Evolutionary conservation across 2,888 invertebrate genomes (phyloP).

Genomic region (Platycheirus albimanus): DNA sequence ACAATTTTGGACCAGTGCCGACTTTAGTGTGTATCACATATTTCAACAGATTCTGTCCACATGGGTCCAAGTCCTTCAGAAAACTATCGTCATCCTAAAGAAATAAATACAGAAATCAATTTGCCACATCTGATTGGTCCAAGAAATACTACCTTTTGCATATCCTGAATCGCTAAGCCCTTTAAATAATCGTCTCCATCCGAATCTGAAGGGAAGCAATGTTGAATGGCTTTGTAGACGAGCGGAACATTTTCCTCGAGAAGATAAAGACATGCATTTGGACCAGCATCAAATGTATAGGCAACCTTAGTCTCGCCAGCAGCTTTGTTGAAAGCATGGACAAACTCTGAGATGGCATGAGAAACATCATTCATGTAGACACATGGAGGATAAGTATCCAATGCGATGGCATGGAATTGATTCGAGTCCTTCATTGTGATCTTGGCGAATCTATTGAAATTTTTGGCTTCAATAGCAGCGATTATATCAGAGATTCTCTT

Average conservation of each 20-base stretch:
- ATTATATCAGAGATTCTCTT: slow-evolving; percentile 84
- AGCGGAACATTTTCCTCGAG: slow-evolving; percentile 89
- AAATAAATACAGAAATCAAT: slow-evolving; percentile 17
- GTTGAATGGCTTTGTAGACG: slow-evolving; percentile 87
- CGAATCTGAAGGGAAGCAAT: slow-evolving; percentile 87
- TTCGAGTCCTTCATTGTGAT: slow-evolving; percentile 99
- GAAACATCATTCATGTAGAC: slow-evolving; percentile 96
- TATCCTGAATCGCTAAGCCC: slow-evolving; percentile 83
- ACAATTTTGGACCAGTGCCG: slow-evolving; percentile 88
- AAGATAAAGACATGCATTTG: slow-evolving; percentile 96
- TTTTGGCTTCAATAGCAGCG: slow-evolving; percentile 85
- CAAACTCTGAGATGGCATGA: slow-evolving; percentile 89
- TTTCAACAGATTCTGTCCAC: slow-evolving; percentile 86
- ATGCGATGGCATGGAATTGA: slow-evolving; percentile 96
- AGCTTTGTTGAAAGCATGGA: slow-evolving; percentile 92
- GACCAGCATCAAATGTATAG: slow-evolving; percentile 99
- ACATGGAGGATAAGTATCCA: slow-evolving; percentile 97
- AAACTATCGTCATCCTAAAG: slow-evolving; percentile 51
- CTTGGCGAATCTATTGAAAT: slow-evolving; percentile 94
- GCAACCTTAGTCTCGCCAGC: slow-evolving; percentile 89
- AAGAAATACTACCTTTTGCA: background rate
- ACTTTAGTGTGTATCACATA: slow-evolving; percentile 93
- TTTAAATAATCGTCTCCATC: slow-evolving; percentile 83
- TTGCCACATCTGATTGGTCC: too few species aligned
- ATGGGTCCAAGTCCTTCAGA: slow-evolving; percentile 53